Percentiles rank a stretch among this genome's conserved stretches.
These are phyloP conservation scores for Spodoptera litura DNA, from an alignment of 1,140 invertebrate species.

Conservation along the genomic window DNA sequence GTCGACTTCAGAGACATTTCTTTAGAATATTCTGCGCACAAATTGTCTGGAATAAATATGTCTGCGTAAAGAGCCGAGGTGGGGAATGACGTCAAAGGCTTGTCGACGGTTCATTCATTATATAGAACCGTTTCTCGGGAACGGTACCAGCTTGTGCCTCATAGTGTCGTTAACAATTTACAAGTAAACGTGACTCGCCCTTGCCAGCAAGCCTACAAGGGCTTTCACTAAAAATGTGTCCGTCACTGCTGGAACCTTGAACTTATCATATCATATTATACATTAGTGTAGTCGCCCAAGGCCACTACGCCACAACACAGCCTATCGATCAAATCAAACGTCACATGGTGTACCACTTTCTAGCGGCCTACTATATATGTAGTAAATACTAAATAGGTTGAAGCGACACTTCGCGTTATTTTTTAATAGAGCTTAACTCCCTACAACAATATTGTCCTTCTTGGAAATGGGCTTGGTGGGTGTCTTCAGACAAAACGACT, in stretches of 20 bases:
- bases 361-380: background rate
- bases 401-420: background rate
- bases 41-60: background rate
- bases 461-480: background rate
- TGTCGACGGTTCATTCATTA: background rate
- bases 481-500: background rate
- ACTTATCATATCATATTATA: slow-evolving; percentile 34
- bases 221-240: slow-evolving; percentile 25
- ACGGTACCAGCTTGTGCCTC: slow-evolving; percentile 30
- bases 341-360: slow-evolving; percentile 32
- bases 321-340: slow-evolving; percentile 45
- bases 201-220: slow-evolving; percentile 7
- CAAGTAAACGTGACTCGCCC: slow-evolving; percentile 34
- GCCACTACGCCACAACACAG: slow-evolving; percentile 19
- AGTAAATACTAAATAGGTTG: slow-evolving; percentile 34
- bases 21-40: background rate
- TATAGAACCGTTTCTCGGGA: slow-evolving; percentile 25
- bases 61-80: background rate
- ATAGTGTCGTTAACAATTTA: slow-evolving; percentile 29
- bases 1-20: background rate
- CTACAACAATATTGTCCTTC: background rate
- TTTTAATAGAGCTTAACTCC: background rate
- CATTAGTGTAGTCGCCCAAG: slow-evolving; percentile 21
- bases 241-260: slow-evolving; percentile 38
- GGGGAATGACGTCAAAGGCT: slow-evolving; percentile 4